These are phyloP conservation scores for Toxonevra muliebris DNA, from an alignment of 2,888 invertebrate species.

Conservation along the genomic window DNA sequence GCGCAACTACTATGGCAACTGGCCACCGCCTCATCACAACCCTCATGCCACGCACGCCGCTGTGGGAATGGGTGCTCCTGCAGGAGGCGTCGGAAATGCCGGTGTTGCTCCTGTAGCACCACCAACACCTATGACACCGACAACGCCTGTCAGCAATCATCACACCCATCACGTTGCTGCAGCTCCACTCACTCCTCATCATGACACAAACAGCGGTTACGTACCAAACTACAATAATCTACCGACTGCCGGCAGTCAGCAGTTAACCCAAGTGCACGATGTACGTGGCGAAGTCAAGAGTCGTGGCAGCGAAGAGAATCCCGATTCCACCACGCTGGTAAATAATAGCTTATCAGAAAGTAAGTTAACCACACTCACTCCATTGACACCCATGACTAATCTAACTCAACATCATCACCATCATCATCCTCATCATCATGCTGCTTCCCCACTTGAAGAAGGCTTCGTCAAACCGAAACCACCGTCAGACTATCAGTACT, in stretches of 20 bases:
- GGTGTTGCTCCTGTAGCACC: slow-evolving; percentile 25
- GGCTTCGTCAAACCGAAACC: slow-evolving; percentile 65
- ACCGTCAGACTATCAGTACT: slow-evolving; percentile 63
- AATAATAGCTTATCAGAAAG: slow-evolving; percentile 66
- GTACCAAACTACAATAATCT: slow-evolving; percentile 51
- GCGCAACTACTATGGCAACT: slow-evolving; percentile 72
- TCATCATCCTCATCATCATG: slow-evolving; percentile 44
- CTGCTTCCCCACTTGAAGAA: slow-evolving; percentile 54
- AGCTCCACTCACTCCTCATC: slow-evolving; percentile 46
- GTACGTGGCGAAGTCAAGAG: slow-evolving; percentile 61
- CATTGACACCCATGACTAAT: slow-evolving; percentile 65
- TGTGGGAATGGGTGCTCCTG: slow-evolving; percentile 43
- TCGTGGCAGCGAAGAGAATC: slow-evolving; percentile 72
- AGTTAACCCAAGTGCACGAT: slow-evolving; percentile 51
- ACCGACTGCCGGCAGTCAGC: slow-evolving; percentile 49
- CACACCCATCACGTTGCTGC: slow-evolving; percentile 39
- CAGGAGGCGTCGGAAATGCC: slow-evolving; percentile 26
- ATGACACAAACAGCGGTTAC: slow-evolving; percentile 46
- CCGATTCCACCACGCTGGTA: slow-evolving; percentile 76
- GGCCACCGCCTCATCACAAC: slow-evolving; percentile 70
- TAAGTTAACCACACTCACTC: slow-evolving; percentile 64
- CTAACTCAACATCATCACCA: slow-evolving; percentile 52
- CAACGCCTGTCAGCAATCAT: slow-evolving; percentile 40
- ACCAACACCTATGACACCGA: slow-evolving; percentile 41
- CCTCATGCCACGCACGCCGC: slow-evolving; percentile 64